phyloP scores from a whole-genome alignment of 2,113 vertebrate species.

The Pygathrix nemaeus region DNA sequence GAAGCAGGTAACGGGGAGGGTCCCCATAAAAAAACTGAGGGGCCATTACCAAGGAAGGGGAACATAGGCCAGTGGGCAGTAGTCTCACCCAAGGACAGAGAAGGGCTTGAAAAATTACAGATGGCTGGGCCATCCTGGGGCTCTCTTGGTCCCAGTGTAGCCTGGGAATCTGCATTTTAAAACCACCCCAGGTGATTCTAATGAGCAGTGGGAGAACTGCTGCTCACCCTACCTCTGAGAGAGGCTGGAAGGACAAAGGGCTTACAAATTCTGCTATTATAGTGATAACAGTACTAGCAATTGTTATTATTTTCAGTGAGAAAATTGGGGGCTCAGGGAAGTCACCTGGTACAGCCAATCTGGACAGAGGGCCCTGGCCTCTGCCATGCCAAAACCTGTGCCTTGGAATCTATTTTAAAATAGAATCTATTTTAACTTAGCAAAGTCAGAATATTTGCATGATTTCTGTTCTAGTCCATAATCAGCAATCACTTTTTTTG shows the following conservation, averaged over 20 bases:
- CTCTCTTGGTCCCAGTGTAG: neutral
- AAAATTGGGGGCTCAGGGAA: neutral
- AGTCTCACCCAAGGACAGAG: neutral
- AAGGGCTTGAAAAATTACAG: no score
- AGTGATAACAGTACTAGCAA: no score
- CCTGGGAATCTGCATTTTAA: neutral
- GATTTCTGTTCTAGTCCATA: neutral
- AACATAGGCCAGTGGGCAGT: accelerated
- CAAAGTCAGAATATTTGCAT: neutral
- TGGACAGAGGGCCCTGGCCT: neutral
- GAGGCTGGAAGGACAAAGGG: accelerated
- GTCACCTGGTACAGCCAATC: neutral
- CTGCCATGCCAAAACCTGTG: neutral
- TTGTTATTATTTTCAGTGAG: neutral
- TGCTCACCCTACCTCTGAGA: accelerated
- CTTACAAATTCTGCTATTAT: neutral
- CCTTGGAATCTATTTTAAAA: neutral
- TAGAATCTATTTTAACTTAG: neutral
- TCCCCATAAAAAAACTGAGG: neutral
- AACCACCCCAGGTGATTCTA: neutral
- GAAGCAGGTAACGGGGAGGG: neutral
- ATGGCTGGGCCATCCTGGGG: accelerated
- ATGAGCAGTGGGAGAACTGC: accelerated
- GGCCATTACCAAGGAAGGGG: neutral
- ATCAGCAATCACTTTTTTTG: neutral